phyloP scores from a whole-genome alignment of 2,888 invertebrate species.

The Pharmacophagus antenor region DNA sequence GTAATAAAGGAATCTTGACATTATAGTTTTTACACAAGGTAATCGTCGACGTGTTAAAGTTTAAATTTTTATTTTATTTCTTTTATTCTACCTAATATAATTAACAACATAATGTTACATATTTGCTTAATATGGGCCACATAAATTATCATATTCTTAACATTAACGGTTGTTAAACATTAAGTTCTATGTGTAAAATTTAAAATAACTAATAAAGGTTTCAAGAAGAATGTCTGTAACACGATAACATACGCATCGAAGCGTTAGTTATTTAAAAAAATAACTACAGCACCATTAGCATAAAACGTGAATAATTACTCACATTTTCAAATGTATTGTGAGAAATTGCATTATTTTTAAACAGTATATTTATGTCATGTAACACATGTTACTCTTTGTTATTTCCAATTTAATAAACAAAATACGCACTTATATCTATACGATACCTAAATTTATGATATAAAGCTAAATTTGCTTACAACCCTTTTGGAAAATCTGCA shows the following conservation, averaged over 20 bases:
- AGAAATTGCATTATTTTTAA: background rate
- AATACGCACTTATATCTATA: no score
- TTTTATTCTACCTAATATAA: conserved; percentile 1
- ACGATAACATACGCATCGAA: background rate
- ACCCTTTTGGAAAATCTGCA: background rate
- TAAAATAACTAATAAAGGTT: conserved; percentile 19
- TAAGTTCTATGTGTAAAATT: conserved; percentile 13
- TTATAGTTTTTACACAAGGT: no score
- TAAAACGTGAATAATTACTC: background rate
- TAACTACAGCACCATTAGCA: background rate
- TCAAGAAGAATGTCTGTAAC: conserved; percentile 12
- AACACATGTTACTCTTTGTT: background rate
- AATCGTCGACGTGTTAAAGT: background rate
- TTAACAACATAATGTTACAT: conserved; percentile 16
- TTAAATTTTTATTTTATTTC: conserved; percentile 5
- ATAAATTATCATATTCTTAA: conserved; percentile 24
- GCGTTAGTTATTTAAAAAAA: background rate
- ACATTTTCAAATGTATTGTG: background rate
- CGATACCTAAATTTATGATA: no score
- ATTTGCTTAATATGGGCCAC: conserved; percentile 3
- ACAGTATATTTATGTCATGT: background rate
- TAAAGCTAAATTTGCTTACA: background rate
- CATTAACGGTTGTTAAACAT: conserved; percentile 21
- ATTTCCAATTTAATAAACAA: no score
- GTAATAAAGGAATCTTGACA: no score